Evolutionary conservation across 92 coral and sea anemone species (phyloP).

Genomic region (Montipora capitata): DNA sequence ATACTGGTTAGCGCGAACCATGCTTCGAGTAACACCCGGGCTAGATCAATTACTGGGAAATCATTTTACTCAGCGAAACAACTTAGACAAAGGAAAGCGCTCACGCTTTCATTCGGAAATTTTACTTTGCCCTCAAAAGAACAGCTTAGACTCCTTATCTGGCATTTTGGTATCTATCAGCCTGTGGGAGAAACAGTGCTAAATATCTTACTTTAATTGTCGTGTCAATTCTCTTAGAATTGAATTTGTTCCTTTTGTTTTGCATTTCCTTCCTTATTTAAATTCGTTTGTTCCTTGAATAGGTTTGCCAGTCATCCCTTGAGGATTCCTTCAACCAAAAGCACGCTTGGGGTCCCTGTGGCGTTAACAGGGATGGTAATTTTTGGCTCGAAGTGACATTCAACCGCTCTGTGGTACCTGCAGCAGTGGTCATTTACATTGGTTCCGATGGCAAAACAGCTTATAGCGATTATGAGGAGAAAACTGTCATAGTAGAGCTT

Average conservation of each 20-base stretch:
- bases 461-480: conserved; percentile 31
- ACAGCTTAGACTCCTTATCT: too few relatives aligned
- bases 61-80: background rate
- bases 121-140: too few relatives aligned
- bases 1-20: too few relatives aligned
- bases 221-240: background rate
- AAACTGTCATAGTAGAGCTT: conserved; percentile 76
- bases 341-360: conserved; percentile 86
- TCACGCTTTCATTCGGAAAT: too few relatives aligned
- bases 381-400: conserved; percentile 91
- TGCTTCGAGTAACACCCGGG: background rate
- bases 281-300: background rate
- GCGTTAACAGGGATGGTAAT: conserved; percentile 19
- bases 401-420: conserved; percentile 86
- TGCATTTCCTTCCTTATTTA: background rate
- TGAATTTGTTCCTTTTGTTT: background rate
- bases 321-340: conserved; percentile 1
- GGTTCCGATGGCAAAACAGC: conserved; percentile 76
- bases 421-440: conserved; percentile 90
- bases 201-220: too few relatives aligned
- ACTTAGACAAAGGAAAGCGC: too few relatives aligned
- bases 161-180: too few relatives aligned
- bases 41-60: background rate
- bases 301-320: conserved; percentile 78
- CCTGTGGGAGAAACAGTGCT: too few relatives aligned